These are phyloP conservation scores for Conus ventricosus DNA, from an alignment of 1,140 invertebrate genomes.

Conservation along the genomic window DNA sequence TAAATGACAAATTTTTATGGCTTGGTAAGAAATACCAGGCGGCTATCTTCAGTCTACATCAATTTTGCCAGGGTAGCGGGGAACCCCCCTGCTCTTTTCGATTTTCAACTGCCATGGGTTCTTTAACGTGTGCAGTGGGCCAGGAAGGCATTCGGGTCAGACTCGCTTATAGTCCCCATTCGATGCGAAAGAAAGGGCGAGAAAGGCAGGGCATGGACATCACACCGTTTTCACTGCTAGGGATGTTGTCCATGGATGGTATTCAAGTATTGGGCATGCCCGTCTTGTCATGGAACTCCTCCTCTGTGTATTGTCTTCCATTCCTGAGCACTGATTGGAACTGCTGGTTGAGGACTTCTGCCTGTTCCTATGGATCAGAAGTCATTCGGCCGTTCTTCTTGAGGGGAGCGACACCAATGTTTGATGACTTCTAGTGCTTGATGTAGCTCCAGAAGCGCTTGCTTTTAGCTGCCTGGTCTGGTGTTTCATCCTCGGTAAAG, in stretches of 20 bases:
- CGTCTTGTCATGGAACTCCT: not conserved
- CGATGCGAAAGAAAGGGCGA: too few species aligned
- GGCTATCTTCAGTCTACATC: too few species aligned
- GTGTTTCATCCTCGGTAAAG: not conserved
- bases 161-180: too few species aligned
- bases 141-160: too few species aligned
- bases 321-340: not conserved
- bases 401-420: not conserved
- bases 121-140: too few species aligned
- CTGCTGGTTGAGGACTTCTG: not conserved
- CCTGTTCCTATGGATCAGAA: not conserved
- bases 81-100: too few species aligned
- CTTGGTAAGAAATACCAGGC: too few species aligned
- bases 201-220: too few species aligned
- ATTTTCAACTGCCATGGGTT: too few species aligned
- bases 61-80: too few species aligned
- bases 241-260: not conserved
- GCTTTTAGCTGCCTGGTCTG: not conserved
- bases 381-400: not conserved
- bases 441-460: conserved; percentile 9
- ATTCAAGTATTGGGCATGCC: not conserved
- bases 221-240: not conserved
- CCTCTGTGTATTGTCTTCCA: not conserved
- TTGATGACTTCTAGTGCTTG: conserved; percentile 4
- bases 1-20: too few species aligned